A percentile compares a stretch with the other conserved stretches of the same genome.
phyloP scores from a whole-genome alignment of 2,888 invertebrate genomes.

The Nemoura dubitans region DNA sequence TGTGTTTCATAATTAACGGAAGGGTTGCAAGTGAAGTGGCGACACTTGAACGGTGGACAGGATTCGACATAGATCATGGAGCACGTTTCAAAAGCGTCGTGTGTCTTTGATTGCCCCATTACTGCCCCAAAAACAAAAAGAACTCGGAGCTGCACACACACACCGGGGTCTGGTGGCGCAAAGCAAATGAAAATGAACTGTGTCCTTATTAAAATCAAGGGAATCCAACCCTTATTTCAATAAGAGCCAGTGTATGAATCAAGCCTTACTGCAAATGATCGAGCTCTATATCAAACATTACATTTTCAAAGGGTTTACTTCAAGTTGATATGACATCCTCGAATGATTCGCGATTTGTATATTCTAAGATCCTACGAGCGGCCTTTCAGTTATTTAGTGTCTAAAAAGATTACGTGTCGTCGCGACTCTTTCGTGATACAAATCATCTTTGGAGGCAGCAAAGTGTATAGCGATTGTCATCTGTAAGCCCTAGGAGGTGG shows the following conservation, averaged over 20 bases:
- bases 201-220: not conserved
- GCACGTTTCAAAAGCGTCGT: constrained; percentile 1
- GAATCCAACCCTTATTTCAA: constrained; percentile 34
- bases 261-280: constrained; percentile 15
- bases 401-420: not conserved
- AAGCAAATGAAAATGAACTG: not conserved
- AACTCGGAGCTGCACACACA: not conserved
- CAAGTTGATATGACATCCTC: not conserved
- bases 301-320: constrained; percentile 22
- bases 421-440: not conserved
- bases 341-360: constrained; percentile 20
- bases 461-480: not conserved
- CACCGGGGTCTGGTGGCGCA: not conserved
- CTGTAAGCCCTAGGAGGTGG: not conserved
- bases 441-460: constrained; percentile 1
- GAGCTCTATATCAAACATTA: constrained; percentile 9
- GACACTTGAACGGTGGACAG: constrained; percentile 24
- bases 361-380: too few relatives aligned
- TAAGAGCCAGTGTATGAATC: constrained; percentile 1
- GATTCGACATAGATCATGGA: constrained; percentile 15
- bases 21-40: constrained; percentile 41
- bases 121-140: not conserved
- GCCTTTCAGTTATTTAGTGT: too few relatives aligned
- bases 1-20: constrained; percentile 45
- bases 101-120: constrained; percentile 31